Base-by-base conservation (phyloP, 1,140 invertebrate genomes). In the Calephelis virginiensis region DNA sequence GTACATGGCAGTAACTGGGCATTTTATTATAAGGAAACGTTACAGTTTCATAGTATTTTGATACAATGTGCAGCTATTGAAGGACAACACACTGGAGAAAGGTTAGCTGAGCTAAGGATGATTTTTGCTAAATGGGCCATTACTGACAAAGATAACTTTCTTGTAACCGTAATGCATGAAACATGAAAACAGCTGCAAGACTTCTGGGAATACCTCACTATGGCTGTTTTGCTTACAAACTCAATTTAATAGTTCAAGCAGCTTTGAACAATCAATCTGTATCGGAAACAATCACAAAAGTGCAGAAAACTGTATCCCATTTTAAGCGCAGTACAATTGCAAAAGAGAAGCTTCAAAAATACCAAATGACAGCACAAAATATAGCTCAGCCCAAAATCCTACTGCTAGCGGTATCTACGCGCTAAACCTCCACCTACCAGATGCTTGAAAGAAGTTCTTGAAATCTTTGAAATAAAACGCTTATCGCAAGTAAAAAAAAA, bases 1-100 rank as follows among this genome's bases (percentile, higher is more conserved):
- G 43, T 72, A 66, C 60, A 53, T 68, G 40, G 37, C 70, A 59
- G 43, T 72, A 13, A 68, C 70, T 48, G 70, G 66, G 28, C 69
- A 71, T 64, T 67, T 71, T 50, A 8, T 71, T 5, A 12, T 64
- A n/a, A 50, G 67, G 48, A 40, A 4, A 40, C 38, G 7, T 7
- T 40, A 5, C 4, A 40, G 38, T 40, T 40, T 40, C 4, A 5
- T 4, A 40, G 38, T 40, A 40, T 40, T 40, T 40, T 40, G 7
- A 40, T 40, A 5, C 38, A 40, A 40, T 40, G 38, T 40, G 38
- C 38, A 40, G 38, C 38, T 40, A 40, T 40, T 5, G 38, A 40
- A 40, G 38, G 38, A 40, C 38, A 40, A 4, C 38, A 40, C 7
- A 40, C 38, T 7, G 7, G 38, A 4, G 38, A 40, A 5, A 40